These are phyloP conservation scores for Philereme vetulata DNA, from an alignment of 2,888 invertebrate species.

Conservation along the genomic window DNA sequence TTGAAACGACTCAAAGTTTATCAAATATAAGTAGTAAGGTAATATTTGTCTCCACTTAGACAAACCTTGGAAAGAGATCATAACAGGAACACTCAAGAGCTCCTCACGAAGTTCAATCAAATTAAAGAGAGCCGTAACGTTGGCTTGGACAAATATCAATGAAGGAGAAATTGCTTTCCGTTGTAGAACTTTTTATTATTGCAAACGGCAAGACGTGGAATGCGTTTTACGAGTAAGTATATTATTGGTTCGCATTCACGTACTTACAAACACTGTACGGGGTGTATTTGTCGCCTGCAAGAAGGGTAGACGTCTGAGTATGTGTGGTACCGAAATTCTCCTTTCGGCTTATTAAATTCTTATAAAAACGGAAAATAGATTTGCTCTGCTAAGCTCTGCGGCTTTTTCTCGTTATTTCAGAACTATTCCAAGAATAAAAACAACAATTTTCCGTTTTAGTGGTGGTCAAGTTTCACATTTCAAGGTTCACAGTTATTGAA, in stretches of 20 bases:
- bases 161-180: conserved; percentile 40
- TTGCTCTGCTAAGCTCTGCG: too few relatives aligned
- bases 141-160: conserved; percentile 34
- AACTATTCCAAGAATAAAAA: too few relatives aligned
- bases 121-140: conserved; percentile 30
- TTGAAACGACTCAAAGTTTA: too few relatives aligned
- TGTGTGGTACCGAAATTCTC: not conserved
- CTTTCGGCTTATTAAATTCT: too few relatives aligned
- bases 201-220: conserved; percentile 34
- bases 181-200: conserved; percentile 41
- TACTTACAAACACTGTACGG: conserved; percentile 6
- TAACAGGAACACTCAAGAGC: conserved; percentile 20
- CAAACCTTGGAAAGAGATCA: conserved; percentile 16
- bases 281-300: conserved; percentile 4
- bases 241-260: conserved; percentile 37
- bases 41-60: conserved; percentile 2
- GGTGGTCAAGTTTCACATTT: too few relatives aligned
- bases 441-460: too few relatives aligned
- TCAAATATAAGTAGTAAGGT: too few relatives aligned
- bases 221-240: conserved; percentile 19
- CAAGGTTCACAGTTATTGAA: too few relatives aligned
- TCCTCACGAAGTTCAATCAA: conserved; percentile 28
- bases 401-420: too few relatives aligned
- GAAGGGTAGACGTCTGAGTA: conserved; percentile 18
- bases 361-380: too few relatives aligned